Base-by-base conservation (phyloP, 2,797 vertebrate species). In the Notoglanidium macrostoma region DNA sequence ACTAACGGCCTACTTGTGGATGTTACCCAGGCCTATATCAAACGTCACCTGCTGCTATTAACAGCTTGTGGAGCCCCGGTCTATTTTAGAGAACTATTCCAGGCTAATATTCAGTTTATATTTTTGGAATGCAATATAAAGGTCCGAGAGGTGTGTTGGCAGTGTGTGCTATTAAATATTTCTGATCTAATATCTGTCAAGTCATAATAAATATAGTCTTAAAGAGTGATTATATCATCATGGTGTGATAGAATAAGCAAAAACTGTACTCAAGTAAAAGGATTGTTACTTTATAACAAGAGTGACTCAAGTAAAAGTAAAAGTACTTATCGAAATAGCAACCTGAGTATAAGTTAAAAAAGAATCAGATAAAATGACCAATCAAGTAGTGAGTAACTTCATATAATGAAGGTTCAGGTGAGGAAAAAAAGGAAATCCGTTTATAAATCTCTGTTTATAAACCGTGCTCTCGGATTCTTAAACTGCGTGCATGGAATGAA, bases 121-220 rank as follows among this genome's bases (percentile, higher is more conserved):
- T 46, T 81, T 81, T n/a, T 65, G 59, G 46, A 63, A 82, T 1
- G 14, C 26, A 65, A 49, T 49, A 0, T 19, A 63, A 9, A 19
- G 3, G 63, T 82, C 59, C 0, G 40, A 29, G 40, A 46, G 59
- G 4, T 65, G 57, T 61, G 12, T 44, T 63, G 57, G 59, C 59
- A 19, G 12, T 29, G 23, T 81, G 23, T 0, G 78, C 10, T 15
- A 14, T 80, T 26, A 40, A 61, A 80, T 61, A 44, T n/a, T 80
- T 80, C 82, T 70, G 2, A 70, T 32, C 21, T 84, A 55, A 73
- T 67, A 40, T 57, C 67, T 84, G 83, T 84, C 79, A 46, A 44
- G 26, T 81, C 59, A 49, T n/a, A 82, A 82, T 49, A 82, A 46
- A 65, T 49, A 63, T 49, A 49, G 57, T 82, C 40, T 49, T 49